Evolutionary conservation across 1,140 invertebrate species (phyloP).

Genomic region (Brachionus rubens): DNA sequence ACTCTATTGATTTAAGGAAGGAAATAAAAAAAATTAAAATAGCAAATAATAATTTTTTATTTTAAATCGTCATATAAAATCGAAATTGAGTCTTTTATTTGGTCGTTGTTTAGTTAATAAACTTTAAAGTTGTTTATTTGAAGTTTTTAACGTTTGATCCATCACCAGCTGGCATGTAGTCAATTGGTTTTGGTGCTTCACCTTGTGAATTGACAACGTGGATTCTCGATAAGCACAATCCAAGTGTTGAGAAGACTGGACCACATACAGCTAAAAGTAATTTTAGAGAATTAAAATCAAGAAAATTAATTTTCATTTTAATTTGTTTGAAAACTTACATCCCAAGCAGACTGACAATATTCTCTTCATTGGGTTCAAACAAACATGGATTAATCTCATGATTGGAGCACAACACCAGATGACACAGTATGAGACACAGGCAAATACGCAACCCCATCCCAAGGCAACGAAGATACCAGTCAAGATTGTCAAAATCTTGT

Average conservation of each 20-base stretch:
- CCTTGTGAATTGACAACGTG: constrained; percentile 28
- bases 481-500: constrained; percentile 68
- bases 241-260: background rate
- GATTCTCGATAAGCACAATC: constrained; percentile 14
- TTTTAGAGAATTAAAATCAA: background rate
- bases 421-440: constrained; percentile 68
- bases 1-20: too few relatives aligned
- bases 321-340: constrained; percentile 47
- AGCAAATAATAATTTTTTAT: too few relatives aligned
- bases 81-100: too few relatives aligned
- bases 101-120: too few relatives aligned
- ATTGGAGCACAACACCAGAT: constrained; percentile 59
- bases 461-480: constrained; percentile 69
- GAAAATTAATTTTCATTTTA: background rate
- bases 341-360: constrained; percentile 48
- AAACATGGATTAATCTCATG: constrained; percentile 52
- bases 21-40: too few relatives aligned
- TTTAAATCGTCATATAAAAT: too few relatives aligned
- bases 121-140: too few relatives aligned
- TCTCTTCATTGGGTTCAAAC: constrained; percentile 50
- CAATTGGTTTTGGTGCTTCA: constrained; percentile 31
- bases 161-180: background rate
- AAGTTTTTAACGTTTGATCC: background rate
- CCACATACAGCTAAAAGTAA: background rate
- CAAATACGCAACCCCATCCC: constrained; percentile 70